Conservation (phyloP, 2,797 vertebrate species). For the Pempheris klunzingeri region DNA sequence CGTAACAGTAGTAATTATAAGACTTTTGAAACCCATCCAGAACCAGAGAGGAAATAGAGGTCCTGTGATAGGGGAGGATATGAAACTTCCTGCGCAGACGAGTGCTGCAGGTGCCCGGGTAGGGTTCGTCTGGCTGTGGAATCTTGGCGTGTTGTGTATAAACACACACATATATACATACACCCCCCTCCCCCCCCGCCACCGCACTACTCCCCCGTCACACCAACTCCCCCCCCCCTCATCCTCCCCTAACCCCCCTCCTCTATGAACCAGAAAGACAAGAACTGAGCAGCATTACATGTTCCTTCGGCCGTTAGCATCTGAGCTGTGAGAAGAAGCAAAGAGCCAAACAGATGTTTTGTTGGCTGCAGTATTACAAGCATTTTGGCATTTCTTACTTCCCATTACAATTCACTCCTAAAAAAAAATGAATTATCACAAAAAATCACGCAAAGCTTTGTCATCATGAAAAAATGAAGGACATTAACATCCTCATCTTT, state of each 20-base stretch:
- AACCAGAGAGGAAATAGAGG: constrained; percentile 84
- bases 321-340: constrained; percentile 82
- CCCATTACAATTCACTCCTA: constrained; percentile 65
- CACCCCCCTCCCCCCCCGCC: neutral
- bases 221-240: constrained; percentile 5
- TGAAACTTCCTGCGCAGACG: constrained; percentile 91
- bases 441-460: constrained; percentile 41
- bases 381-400: constrained; percentile 80
- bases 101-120: constrained; percentile 86
- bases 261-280: constrained; percentile 62
- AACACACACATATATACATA: constrained; percentile 66
- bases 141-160: constrained; percentile 82
- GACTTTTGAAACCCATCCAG: constrained; percentile 84
- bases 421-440: constrained; percentile 44
- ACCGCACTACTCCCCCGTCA: no score
- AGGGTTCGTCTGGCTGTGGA: constrained; percentile 85
- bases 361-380: constrained; percentile 77
- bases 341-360: constrained; percentile 90
- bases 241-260: neutral
- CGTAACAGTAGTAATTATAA: constrained; percentile 84
- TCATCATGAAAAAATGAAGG: neutral
- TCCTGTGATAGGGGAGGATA: constrained; percentile 89
- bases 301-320: constrained; percentile 77
- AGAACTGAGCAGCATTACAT: constrained; percentile 77
- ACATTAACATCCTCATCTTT: neutral